Conservation (phyloP, 2,113 vertebrate genomes). For the Bos javanicus region DNA sequence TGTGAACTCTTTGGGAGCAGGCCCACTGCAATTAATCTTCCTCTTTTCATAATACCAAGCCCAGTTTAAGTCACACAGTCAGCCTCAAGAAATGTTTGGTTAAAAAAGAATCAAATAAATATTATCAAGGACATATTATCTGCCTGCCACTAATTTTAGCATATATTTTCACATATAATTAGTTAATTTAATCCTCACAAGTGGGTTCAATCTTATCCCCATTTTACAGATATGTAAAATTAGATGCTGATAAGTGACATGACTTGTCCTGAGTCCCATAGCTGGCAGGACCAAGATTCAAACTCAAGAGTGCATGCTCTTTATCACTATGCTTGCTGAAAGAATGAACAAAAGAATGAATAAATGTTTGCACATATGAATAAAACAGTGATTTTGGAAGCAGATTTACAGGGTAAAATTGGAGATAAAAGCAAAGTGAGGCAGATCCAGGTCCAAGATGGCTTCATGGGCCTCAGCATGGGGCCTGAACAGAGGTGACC, state of each 20-base stretch:
- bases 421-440: conserved; percentile 87
- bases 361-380: not conserved
- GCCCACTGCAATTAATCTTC: not conserved
- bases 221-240: conserved; percentile 28
- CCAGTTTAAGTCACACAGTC: not conserved
- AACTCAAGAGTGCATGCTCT: not conserved
- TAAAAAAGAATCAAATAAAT: not conserved
- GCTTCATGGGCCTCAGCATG: conserved; percentile 84
- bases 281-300: not conserved
- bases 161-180: not conserved
- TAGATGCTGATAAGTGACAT: conserved; percentile 11
- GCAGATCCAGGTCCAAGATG: conserved; percentile 87
- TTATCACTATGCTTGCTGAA: not conserved
- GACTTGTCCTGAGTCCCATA: not conserved
- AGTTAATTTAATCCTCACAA: not conserved
- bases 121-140: not conserved
- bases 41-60: not conserved
- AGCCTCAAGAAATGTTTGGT: not conserved
- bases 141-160: not conserved
- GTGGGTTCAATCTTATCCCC: not conserved
- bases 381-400: not conserved
- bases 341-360: not conserved
- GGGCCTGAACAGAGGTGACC: conserved; percentile 85
- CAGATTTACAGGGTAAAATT: conserved; percentile 89
- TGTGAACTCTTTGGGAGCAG: not conserved